Conservation (phyloP, 2,113 vertebrate species). For the Hiodon tergisus region DNA sequence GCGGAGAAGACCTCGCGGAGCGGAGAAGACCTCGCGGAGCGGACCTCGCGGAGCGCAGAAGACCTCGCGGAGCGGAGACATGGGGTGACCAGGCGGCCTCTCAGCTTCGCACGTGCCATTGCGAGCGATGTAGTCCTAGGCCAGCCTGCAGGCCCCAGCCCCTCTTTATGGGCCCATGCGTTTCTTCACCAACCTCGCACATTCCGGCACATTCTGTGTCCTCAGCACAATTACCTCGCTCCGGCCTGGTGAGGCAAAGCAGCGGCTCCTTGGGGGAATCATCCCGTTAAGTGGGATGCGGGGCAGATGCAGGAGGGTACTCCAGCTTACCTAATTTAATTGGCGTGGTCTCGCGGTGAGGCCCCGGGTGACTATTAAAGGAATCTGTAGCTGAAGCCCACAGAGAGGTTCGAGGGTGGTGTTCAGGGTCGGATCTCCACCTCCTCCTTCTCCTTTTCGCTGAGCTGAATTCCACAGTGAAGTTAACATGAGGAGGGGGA, state of each 20-base stretch:
- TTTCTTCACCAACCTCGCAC: neutral
- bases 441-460: neutral
- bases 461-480: too few relatives aligned
- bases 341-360: neutral
- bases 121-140: neutral
- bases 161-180: neutral
- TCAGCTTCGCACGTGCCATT: too few relatives aligned
- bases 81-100: too few relatives aligned
- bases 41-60: too few relatives aligned
- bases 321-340: constrained; percentile 27
- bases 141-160: neutral
- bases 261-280: constrained; percentile 8
- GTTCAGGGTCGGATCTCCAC: neutral
- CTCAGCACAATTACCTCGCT: neutral
- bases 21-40: too few relatives aligned
- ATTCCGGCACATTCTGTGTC: constrained; percentile 4
- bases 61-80: too few relatives aligned
- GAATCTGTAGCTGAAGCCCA: constrained; percentile 3
- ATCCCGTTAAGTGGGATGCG: neutral
- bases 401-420: neutral
- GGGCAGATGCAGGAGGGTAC: neutral
- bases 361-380: constrained; percentile 15
- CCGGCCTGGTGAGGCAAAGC: neutral
- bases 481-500: too few relatives aligned
- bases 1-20: too few relatives aligned